phyloP scores from a whole-genome alignment of 2,113 vertebrate genomes.

The Rissa tridactyla region DNA sequence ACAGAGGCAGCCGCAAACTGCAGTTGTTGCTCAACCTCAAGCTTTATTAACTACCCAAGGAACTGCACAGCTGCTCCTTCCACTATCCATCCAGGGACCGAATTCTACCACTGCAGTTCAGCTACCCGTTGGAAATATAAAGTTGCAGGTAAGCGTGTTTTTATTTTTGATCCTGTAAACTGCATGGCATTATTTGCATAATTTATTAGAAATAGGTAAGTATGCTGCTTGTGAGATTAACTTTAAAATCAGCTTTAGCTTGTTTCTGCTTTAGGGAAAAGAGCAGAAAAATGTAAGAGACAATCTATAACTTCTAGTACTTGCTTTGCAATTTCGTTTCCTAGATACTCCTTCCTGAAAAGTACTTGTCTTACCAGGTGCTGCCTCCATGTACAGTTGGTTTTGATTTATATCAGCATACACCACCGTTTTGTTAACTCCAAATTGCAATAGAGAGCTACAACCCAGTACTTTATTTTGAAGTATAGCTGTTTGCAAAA shows the following conservation, averaged over 20 bases:
- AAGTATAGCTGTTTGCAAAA: neutral
- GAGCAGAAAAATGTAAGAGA: neutral
- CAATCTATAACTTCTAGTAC: neutral
- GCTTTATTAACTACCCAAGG: constrained; percentile 81
- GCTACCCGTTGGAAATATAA: constrained; percentile 79
- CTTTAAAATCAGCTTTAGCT: neutral
- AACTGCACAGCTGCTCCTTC: constrained; percentile 81
- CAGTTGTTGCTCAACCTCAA: constrained; percentile 79
- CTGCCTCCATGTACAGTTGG: neutral
- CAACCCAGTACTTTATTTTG: neutral
- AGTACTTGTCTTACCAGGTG: neutral
- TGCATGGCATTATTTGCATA: neutral
- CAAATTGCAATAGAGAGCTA: neutral
- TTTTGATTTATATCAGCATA: neutral
- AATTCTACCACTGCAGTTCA: constrained; percentile 74
- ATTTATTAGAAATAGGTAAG: neutral
- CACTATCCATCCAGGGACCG: constrained; percentile 83
- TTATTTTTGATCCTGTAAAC: neutral
- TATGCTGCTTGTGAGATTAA: neutral
- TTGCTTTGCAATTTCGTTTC: neutral
- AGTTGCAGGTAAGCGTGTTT: constrained; percentile 79
- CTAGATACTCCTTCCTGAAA: neutral
- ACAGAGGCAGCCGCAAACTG: constrained; percentile 76
- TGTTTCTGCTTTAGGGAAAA: neutral
- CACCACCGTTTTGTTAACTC: neutral